Evolutionary conservation across 1,140 invertebrate species (phyloP).

Genomic region (Oncopeltus fasciatus): DNA sequence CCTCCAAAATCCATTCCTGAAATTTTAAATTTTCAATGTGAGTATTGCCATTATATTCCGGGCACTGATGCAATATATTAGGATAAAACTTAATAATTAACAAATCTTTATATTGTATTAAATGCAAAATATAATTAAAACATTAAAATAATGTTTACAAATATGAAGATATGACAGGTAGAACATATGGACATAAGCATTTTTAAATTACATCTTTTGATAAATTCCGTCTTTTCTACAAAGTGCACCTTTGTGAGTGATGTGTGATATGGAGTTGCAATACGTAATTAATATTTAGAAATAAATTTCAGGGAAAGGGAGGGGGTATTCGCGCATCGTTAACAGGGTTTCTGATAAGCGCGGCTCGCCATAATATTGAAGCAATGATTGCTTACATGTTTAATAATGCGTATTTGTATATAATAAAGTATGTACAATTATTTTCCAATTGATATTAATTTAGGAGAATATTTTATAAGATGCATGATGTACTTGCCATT

Average conservation of each 20-base stretch:
- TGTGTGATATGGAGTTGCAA: constrained; percentile 7
- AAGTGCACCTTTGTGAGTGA: neutral
- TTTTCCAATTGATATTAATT: constrained; percentile 11
- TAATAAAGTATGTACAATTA: constrained; percentile 7
- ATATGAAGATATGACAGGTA: too few species aligned
- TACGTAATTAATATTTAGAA: constrained; percentile 7
- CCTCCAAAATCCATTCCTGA: neutral
- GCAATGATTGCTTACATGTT: neutral
- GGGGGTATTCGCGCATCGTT: neutral
- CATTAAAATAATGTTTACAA: too few species aligned
- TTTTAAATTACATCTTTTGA: too few species aligned
- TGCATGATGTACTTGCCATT: constrained; percentile 11
- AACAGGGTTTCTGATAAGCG: constrained; percentile 1
- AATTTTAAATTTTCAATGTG: neutral
- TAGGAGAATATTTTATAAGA: constrained; percentile 5
- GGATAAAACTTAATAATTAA: neutral
- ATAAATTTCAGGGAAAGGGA: constrained; percentile 2
- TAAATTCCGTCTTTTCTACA: neutral
- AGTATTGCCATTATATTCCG: neutral
- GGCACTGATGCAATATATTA: constrained; percentile 1
- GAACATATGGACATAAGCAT: too few species aligned
- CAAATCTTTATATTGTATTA: too few species aligned
- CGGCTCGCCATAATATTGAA: neutral
- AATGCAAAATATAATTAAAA: too few species aligned
- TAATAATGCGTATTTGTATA: neutral